These are phyloP conservation scores for Odontamblyopus rebecca DNA, from an alignment of 2,797 vertebrate species.

Conservation along the genomic window DNA sequence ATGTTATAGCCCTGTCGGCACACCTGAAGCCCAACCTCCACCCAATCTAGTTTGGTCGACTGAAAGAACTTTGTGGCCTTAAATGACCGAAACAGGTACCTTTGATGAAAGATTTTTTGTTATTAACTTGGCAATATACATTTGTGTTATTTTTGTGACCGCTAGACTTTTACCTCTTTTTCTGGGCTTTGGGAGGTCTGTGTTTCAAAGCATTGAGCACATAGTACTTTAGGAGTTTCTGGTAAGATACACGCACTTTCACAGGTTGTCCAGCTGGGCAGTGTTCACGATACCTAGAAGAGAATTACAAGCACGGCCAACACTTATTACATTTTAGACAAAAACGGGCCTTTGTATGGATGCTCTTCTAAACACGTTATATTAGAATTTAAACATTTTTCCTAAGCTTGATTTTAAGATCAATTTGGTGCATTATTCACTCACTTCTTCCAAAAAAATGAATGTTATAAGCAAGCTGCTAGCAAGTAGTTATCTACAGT, in stretches of 20 bases:
- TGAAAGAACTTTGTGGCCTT: conserved; percentile 99
- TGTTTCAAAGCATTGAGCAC: conserved; percentile 98
- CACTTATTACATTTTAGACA: neutral
- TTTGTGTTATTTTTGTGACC: neutral
- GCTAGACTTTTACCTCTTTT: conserved; percentile 85
- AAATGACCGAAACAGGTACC: conserved; percentile 98
- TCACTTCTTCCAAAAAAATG: too few species aligned
- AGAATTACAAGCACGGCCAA: neutral
- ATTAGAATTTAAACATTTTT: too few species aligned
- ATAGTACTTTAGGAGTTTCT: conserved; percentile 98
- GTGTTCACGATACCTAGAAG: conserved; percentile 93
- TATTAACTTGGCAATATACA: neutral
- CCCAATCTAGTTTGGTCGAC: conserved; percentile 99
- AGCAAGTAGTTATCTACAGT: neutral
- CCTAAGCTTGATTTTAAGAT: too few species aligned
- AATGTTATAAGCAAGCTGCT: neutral
- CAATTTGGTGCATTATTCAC: too few species aligned
- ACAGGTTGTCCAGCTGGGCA: conserved; percentile 98
- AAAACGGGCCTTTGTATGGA: neutral
- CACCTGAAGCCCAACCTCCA: conserved; percentile 97
- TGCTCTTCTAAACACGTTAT: too few species aligned
- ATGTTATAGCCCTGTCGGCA: conserved; percentile 99
- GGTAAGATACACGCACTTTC: conserved; percentile 97
- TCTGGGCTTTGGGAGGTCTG: conserved; percentile 97
- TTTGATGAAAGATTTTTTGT: conserved; percentile 47